A percentile compares a stretch with the other conserved stretches of the same genome.
phyloP scores from a whole-genome alignment of 2,888 invertebrate genomes.

The Campopleginae sp. region DNA sequence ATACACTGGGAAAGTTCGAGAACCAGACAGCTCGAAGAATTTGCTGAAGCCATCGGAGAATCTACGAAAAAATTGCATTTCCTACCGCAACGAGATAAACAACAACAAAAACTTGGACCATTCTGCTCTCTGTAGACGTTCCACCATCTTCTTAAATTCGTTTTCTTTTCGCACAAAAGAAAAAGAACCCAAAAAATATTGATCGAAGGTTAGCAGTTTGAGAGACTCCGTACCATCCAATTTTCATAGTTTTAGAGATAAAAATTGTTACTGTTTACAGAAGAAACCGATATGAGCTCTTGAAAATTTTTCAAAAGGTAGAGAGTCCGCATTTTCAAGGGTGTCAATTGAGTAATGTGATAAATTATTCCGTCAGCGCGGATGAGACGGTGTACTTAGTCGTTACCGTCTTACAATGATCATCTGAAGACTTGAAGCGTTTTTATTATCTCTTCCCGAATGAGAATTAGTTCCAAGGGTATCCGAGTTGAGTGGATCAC shows the following conservation, averaged over 20 bases:
- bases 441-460: slow-evolving; percentile 35
- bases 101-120: not conserved
- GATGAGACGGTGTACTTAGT: not conserved
- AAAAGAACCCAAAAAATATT: not conserved
- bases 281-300: no score
- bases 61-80: slow-evolving; percentile 31
- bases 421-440: not conserved
- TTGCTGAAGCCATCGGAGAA: slow-evolving; percentile 43
- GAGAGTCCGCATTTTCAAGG: not conserved
- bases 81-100: slow-evolving; percentile 3
- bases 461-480: slow-evolving; percentile 56
- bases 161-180: not conserved
- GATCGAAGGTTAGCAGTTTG: not conserved
- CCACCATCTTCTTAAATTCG: not conserved
- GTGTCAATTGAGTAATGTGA: not conserved
- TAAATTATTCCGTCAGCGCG: not conserved
- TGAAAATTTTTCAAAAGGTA: no score
- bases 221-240: no score
- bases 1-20: slow-evolving; percentile 38
- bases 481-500: slow-evolving; percentile 44
- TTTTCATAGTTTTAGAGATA: no score
- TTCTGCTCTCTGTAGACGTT: not conserved
- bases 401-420: slow-evolving; percentile 10
- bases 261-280: no score
- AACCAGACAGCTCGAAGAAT: slow-evolving; percentile 49